Evolutionary conservation across 2,113 vertebrate species (phyloP).

Genomic region (Eudyptes chrysolophus): DNA sequence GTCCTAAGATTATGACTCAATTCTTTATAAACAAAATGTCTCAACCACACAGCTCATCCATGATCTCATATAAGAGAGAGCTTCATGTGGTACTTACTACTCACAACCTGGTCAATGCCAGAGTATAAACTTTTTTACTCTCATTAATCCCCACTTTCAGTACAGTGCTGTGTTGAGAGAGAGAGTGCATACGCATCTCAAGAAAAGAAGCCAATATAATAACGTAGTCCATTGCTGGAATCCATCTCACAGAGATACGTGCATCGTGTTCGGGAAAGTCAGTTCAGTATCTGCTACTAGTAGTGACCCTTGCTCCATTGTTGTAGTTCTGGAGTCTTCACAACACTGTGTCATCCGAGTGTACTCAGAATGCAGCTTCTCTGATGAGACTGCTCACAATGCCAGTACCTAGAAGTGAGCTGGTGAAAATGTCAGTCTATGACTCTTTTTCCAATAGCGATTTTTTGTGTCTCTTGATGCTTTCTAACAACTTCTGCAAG

Average conservation of each 20-base stretch:
- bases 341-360: background rate
- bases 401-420: background rate
- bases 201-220: background rate
- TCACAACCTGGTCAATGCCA: background rate
- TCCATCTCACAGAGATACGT: background rate
- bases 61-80: background rate
- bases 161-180: background rate
- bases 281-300: background rate
- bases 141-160: background rate
- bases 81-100: background rate
- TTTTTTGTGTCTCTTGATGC: background rate
- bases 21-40: background rate
- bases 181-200: rapidly evolving
- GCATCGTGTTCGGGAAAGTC: background rate
- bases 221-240: background rate
- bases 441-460: background rate
- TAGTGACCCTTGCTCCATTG: background rate
- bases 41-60: background rate
- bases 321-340: background rate
- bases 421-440: background rate
- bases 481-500: background rate
- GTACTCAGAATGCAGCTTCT: background rate
- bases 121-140: background rate
- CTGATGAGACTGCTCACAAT: background rate
- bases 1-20: background rate